phyloP scores from a whole-genome alignment of 2,797 vertebrate genomes.

The Babyrousa celebensis region DNA sequence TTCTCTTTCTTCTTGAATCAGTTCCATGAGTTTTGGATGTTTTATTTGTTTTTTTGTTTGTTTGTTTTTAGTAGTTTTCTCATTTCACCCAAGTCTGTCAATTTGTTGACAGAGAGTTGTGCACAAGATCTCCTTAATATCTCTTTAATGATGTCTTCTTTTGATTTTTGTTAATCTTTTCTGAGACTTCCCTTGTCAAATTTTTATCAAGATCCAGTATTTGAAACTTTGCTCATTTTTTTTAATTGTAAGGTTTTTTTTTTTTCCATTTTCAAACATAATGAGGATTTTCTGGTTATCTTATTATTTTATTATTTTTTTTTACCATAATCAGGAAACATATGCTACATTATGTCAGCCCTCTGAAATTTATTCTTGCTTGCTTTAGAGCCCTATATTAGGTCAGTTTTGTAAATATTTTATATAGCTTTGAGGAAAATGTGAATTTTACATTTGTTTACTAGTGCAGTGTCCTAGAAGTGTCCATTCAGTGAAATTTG shows the following conservation, averaged over 20 bases:
- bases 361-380: constrained; percentile 18
- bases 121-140: background rate
- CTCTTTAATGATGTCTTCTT: constrained; percentile 10
- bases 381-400: background rate
- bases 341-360: background rate
- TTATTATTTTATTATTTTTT: constrained; percentile 15
- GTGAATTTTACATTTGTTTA: constrained; percentile 43
- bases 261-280: background rate
- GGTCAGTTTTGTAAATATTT: constrained; percentile 16
- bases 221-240: constrained; percentile 7
- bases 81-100: background rate
- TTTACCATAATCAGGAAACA: background rate
- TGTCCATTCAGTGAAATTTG: background rate
- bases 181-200: background rate
- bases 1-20: background rate
- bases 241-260: background rate
- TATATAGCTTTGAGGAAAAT: constrained; percentile 9
- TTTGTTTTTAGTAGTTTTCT: background rate
- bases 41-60: background rate
- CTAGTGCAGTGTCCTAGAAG: background rate
- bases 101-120: background rate
- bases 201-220: constrained; percentile 5
- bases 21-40: background rate
- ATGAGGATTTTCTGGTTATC: background rate
- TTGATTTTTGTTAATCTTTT: constrained; percentile 33